Base-by-base conservation (phyloP, 2,113 vertebrate genomes). In the Lonchura striata region DNA sequence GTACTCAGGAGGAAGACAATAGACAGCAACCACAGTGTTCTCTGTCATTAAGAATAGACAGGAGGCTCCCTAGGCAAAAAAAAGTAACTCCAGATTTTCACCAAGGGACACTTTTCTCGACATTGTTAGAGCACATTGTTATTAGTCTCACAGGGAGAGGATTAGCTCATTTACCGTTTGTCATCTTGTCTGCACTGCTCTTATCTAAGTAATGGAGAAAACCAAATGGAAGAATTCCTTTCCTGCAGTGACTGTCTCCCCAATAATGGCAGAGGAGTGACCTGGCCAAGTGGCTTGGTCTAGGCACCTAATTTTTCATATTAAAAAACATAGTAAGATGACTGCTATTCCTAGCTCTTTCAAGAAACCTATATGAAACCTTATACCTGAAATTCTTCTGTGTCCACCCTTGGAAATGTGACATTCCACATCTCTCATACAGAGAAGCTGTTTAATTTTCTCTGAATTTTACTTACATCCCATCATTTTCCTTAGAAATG, bases 121-220 rank as follows among this genome's bases (percentile, higher is more conserved):
- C 25, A 30, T 21, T 50, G 19, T 54, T 91, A 75, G 21, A 87
- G 53, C 35, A 90, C 85, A 57, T 44, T 75, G 15, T 79, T 94
- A 82, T 76, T 82, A 76, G 41, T 80, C 88, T 61, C 78, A 65
- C 0, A 35, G n/a, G 78, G 61, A 82, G 46, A 85, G 18, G 25
- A 80, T 94, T 96, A 90, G 49, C 65, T 94, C 70, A 94, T 93
- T 57, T 65, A 61, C n/a, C 25, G 31, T 85, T 82, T 2, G 3
- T 94, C 92, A n/a, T 87, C 49, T 83, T 80, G 53, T 75, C 75
- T 79, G 23, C 0, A 0, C 21, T 52, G 31, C 61, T 94, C 69
- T 85, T 57, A 10, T 44, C 79, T 82, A 71, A 91, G 70, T 30
- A 49, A 31, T 27, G 37, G 57, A 65, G 78, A 64, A 85, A 85